phyloP scores from a whole-genome alignment of 1,140 invertebrate genomes.

The Sitophilus oryzae region DNA sequence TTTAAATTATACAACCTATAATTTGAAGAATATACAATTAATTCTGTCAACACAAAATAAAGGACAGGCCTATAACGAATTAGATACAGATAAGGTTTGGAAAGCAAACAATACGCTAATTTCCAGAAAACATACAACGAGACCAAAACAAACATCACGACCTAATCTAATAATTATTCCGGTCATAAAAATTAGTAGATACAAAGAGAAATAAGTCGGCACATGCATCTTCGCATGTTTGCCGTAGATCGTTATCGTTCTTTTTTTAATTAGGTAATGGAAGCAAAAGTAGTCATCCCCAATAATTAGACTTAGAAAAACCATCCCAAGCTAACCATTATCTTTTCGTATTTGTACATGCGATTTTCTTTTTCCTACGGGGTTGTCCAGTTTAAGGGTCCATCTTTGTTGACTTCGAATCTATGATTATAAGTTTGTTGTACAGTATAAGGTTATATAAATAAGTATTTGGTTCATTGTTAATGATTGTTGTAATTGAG shows the following conservation, averaged over 20 bases:
- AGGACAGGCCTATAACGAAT: no score
- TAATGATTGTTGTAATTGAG: no score
- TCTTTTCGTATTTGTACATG: background rate
- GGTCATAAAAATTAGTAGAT: conserved; percentile 17
- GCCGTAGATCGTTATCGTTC: conserved; percentile 16
- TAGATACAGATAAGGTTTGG: no score
- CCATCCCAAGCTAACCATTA: background rate
- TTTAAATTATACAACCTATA: no score
- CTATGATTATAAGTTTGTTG: no score
- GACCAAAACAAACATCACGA: conserved; percentile 7
- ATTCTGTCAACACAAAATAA: no score
- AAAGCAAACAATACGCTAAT: no score
- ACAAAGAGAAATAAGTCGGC: conserved; percentile 20
- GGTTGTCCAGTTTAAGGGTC: no score
- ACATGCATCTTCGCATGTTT: conserved; percentile 27
- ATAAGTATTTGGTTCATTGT: no score
- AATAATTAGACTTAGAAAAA: conserved; percentile 21
- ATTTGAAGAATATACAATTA: no score
- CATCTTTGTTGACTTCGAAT: no score
- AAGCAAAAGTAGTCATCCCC: conserved; percentile 18
- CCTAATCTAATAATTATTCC: conserved; percentile 24
- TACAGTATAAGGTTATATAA: no score
- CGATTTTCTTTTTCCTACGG: background rate
- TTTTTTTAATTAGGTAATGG: conserved; percentile 27
- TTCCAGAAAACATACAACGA: background rate